phyloP scores from a whole-genome alignment of 2,113 vertebrate genomes.

The Mesoclemmys tuberculata region DNA sequence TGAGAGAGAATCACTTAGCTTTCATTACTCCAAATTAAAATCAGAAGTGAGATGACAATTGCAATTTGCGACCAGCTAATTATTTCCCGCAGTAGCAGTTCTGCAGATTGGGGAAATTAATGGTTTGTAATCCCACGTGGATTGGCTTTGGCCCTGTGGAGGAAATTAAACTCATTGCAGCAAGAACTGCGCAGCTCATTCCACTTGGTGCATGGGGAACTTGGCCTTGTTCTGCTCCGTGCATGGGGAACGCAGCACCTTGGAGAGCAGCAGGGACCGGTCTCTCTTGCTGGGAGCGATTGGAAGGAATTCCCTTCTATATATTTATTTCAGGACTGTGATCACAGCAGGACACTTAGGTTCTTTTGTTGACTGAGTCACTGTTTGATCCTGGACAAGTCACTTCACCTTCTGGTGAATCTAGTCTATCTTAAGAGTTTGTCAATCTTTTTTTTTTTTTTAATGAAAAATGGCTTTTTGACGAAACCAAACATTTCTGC shows the following conservation, averaged over 20 bases:
- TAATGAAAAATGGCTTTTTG: not conserved
- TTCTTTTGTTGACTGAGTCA: not conserved
- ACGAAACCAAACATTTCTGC: not conserved
- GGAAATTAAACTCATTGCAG: slow-evolving; percentile 7
- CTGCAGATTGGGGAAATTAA: slow-evolving; percentile 76
- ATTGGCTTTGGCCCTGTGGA: slow-evolving; percentile 40
- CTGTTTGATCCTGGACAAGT: not conserved
- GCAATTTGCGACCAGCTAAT: slow-evolving; percentile 79
- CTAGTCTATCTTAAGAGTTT: not conserved
- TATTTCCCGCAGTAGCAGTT: slow-evolving; percentile 70
- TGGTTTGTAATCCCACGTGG: slow-evolving; percentile 73
- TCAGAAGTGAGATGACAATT: slow-evolving; percentile 81
- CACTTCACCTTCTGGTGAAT: not conserved
- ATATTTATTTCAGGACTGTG: not conserved
- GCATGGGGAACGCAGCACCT: not conserved
- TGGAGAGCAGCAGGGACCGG: not conserved
- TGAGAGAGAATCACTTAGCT: slow-evolving; percentile 70
- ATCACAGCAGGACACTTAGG: not conserved
- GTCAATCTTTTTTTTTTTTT: not conserved
- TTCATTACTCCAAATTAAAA: slow-evolving; percentile 82
- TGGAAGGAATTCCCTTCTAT: not conserved
- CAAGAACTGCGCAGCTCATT: not conserved
- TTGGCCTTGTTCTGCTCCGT: not conserved
- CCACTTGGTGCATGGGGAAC: not conserved
- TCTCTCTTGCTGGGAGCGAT: not conserved